Evolutionary conservation across 2,797 vertebrate species (phyloP), one percentile per base, ranked within the genome.

Genomic region (Hoplostethus atlanticus): DNA sequence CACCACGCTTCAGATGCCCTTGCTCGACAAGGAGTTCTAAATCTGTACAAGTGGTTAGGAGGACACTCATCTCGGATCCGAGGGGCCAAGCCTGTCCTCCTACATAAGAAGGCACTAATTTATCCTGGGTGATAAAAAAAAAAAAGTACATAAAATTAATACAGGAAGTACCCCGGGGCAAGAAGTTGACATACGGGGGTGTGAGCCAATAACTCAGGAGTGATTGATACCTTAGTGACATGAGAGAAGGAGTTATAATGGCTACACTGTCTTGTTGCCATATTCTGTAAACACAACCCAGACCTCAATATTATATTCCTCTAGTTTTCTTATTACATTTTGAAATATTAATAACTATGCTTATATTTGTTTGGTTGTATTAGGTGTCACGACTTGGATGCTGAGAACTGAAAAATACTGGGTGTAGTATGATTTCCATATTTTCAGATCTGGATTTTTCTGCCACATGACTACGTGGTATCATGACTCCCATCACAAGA

Each of bases 111-210:
- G 79, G 61, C 52, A 68, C 75, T 91, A 92, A 93, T 92, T 93
- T 92, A 93, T 90, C 75, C 84, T 56, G n/a, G 40, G 80, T 83
- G 81, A 91, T 92, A 90, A 92, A 91, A 87, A 21, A 21, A 85
- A 86, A 92, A 91, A 87, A 84, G 85, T 80, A 81, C 86, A 92
- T 92, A 88, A 93, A 92, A 91, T 91, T 87, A 88, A 90, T 79
- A 80, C 81, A 68, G 89, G 83, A 84, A 84, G 84, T 79, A 74
- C 77, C 81, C 79, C 65, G 7, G 64, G 86, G 85, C 81, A 78
- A 80, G 86, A 81, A 80, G 75, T 76, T 84, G 79, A 87, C 82
- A 80, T 77, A 81, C 78, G 79, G 85, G 85, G 87, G 81, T 83
- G 85, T 62, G 75, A 11, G 38, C 66, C 81, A 63, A 77, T 88